phyloP scores from a whole-genome alignment of 2,888 invertebrate genomes.

The Dasypolia templi region DNA sequence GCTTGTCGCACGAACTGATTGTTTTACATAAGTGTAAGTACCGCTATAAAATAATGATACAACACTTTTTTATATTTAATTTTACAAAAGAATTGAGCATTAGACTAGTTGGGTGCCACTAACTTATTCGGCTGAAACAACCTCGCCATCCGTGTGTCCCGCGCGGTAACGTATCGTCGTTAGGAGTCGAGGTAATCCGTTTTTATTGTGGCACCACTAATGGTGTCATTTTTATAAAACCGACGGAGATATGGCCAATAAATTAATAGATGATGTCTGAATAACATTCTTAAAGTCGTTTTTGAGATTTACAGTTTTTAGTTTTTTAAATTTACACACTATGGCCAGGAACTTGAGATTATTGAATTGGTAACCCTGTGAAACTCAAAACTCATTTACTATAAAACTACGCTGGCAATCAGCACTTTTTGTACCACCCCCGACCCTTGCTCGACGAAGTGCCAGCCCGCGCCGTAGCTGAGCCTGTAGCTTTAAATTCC shows the following conservation, averaged over 20 bases:
- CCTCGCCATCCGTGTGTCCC: conserved; percentile 63
- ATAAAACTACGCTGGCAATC: no score
- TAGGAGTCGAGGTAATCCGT: conserved; percentile 77
- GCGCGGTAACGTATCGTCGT: conserved; percentile 61
- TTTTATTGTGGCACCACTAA: conserved; percentile 83
- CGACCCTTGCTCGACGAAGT: no score
- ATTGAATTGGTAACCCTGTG: conserved; percentile 4
- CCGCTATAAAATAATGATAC: neutral
- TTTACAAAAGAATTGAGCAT: neutral
- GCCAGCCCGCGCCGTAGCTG: no score
- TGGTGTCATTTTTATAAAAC: conserved; percentile 76
- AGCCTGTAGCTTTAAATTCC: no score
- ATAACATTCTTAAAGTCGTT: conserved; percentile 21
- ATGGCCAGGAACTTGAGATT: neutral
- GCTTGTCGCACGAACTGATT: no score
- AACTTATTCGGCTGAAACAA: conserved; percentile 8
- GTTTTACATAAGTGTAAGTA: neutral
- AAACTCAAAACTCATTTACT: no score
- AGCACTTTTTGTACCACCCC: no score
- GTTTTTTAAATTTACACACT: neutral
- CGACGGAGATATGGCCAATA: conserved; percentile 60
- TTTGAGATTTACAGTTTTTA: no score
- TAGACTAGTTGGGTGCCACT: neutral
- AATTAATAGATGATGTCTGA: conserved; percentile 48
- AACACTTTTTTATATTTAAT: neutral